Base-by-base conservation (phyloP, 1,140 invertebrate species). In the Nasonia vitripennis region DNA sequence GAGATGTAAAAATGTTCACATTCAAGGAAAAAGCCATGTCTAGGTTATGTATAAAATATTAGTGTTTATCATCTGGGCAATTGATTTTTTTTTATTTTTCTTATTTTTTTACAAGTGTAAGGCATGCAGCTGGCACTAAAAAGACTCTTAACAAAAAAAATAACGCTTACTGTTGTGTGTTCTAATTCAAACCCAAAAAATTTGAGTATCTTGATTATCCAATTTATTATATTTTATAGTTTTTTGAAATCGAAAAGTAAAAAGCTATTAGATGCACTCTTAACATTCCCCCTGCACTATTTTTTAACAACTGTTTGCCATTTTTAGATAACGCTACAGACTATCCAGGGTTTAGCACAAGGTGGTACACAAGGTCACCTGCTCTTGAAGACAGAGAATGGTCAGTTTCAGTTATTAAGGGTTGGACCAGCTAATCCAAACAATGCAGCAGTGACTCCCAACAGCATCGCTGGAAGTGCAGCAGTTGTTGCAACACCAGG, bases 331-430 rank as follows among this genome's bases (percentile, higher is more conserved):
- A 97, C 97, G 87, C 94, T 98, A 91, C 96, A 98, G 95, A 95
- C 96, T 92, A 94, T 97, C 87, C 97, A 96, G 94, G 96, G 95
- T 91, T 95, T 97, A 88, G 96, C 95, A 94, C 78, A 77, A 75
- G 96, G 95, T 90, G 97, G 96, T 92, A 96, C 96, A 93, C 97
- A 95, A 92, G 96, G 96, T 89, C 97, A 97, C 94, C 94, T 98
- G 89, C 94, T 98, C 88, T 94, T 99, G 90, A 98, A 98, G 94
- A 98, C 98, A 91, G 98, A 99, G 94, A 98, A 97, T 95, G 98
- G 98, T 87, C 97, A 98, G 91, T 98, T 97, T 93, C 97, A 99
- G 93, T 94, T 99, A 89, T 94, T 99, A 87, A 96, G 97, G 92
- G 97, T 98, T 87, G 97, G 97, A 85, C 96, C 96, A 82, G 95